Conservation (phyloP, 1,140 invertebrate genomes). For the Atta cephalotes region DNA sequence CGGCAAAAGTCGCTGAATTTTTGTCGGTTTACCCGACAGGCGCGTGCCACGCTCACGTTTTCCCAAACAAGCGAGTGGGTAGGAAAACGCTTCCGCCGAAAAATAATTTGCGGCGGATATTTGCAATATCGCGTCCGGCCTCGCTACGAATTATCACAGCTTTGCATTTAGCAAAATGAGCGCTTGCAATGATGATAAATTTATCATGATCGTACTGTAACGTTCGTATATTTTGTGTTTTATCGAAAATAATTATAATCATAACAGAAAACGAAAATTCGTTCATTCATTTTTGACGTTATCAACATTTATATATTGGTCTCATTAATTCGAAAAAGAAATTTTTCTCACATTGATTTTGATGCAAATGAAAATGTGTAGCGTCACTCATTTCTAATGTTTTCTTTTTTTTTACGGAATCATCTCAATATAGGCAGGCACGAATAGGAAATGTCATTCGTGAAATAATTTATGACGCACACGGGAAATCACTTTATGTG, state of each 20-base stretch:
- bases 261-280: neutral
- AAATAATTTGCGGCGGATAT: conserved; percentile 51
- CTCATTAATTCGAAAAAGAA: neutral
- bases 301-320: neutral
- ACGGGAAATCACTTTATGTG: conserved; percentile 60
- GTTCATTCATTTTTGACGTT: neutral
- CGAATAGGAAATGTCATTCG: conserved; percentile 46
- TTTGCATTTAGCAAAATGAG: conserved; percentile 4
- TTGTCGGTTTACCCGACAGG: neutral
- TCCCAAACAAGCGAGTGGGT: neutral
- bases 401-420: neutral
- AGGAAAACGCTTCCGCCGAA: conserved; percentile 12
- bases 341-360: neutral
- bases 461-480: conserved; percentile 60
- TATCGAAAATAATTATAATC: conserved; percentile 2
- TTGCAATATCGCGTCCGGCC: conserved; percentile 33
- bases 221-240: neutral
- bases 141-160: conserved; percentile 12
- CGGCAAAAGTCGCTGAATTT: conserved; percentile 38
- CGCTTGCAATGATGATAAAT: neutral
- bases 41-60: neutral
- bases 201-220: neutral
- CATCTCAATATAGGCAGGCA: conserved; percentile 5
- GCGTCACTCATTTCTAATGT: neutral
- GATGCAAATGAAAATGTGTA: neutral